Evolutionary conservation across 2,113 vertebrate species (phyloP).

Genomic region (Triplophysa tibetana): DNA sequence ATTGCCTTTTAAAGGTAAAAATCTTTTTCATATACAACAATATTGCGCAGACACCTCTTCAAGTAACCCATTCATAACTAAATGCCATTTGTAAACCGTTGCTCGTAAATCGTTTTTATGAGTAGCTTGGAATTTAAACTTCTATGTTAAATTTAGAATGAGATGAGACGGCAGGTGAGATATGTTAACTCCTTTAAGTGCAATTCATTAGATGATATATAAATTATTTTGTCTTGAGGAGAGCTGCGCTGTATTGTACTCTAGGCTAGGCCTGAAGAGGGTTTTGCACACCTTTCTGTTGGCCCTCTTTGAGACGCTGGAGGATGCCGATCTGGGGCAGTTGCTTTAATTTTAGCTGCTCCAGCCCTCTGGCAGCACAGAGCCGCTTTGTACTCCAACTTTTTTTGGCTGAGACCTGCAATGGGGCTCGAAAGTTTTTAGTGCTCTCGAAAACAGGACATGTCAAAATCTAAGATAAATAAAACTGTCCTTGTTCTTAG

Average conservation of each 20-base stretch:
- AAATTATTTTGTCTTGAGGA: not conserved
- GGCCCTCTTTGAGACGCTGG: constrained; percentile 65
- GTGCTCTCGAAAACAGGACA: constrained; percentile 56
- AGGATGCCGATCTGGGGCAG: constrained; percentile 69
- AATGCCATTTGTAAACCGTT: too few species aligned
- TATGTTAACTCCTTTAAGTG: too few species aligned
- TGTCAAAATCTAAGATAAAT: constrained; percentile 39
- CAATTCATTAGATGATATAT: too few species aligned
- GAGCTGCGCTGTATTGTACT: not conserved
- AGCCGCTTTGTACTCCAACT: constrained; percentile 69
- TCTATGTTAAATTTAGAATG: too few species aligned
- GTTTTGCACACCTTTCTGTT: constrained; percentile 38
- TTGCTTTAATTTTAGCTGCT: constrained; percentile 75
- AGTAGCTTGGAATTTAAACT: too few species aligned
- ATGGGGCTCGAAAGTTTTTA: constrained; percentile 60
- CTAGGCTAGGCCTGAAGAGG: constrained; percentile 7
- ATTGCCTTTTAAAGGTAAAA: too few species aligned
- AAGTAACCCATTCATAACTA: too few species aligned
- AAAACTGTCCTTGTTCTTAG: constrained; percentile 48
- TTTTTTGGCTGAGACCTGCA: constrained; percentile 55
- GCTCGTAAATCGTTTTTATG: too few species aligned
- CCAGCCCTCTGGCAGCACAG: constrained; percentile 65
- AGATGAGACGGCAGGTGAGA: too few species aligned
- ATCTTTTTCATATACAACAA: too few species aligned
- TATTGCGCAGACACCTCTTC: too few species aligned